Conservation (phyloP, 2,113 vertebrate genomes). For the Chaetodon auriga region DNA sequence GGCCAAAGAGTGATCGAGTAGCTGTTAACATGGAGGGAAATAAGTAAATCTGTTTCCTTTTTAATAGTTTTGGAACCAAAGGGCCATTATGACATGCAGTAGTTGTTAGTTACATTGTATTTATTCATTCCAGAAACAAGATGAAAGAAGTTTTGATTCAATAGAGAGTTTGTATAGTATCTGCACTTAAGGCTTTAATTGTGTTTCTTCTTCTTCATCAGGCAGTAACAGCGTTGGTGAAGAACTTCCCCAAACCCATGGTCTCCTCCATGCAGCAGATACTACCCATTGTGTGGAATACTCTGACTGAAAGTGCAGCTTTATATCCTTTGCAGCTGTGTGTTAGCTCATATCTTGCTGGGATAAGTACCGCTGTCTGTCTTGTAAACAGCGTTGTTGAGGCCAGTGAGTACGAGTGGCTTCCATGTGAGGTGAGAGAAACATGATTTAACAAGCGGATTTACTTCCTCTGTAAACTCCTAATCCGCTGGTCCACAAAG, state of each 20-base stretch:
- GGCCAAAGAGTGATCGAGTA: background rate
- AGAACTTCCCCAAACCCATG: conserved; percentile 99
- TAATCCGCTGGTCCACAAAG: background rate
- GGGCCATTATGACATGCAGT: background rate
- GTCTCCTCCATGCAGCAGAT: conserved; percentile 98
- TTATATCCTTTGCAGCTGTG: conserved; percentile 92
- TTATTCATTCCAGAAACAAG: background rate
- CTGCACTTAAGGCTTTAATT: background rate
- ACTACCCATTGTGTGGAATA: conserved; percentile 97
- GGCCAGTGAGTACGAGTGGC: background rate
- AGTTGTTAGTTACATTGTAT: background rate
- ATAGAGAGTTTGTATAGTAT: background rate
- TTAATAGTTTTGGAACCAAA: background rate
- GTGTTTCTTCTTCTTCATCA: conserved; percentile 59
- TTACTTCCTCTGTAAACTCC: conserved; percentile 9
- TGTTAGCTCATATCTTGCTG: background rate
- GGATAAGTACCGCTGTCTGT: background rate
- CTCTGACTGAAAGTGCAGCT: conserved; percentile 96
- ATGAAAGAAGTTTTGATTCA: background rate
- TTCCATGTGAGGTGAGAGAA: background rate
- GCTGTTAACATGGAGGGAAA: background rate
- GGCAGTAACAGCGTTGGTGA: conserved; percentile 97
- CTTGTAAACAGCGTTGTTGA: background rate
- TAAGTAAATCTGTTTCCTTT: background rate
- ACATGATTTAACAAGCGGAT: background rate